These are phyloP conservation scores for Falco rusticolus DNA, from an alignment of 2,797 vertebrate genomes.

Conservation along the genomic window DNA sequence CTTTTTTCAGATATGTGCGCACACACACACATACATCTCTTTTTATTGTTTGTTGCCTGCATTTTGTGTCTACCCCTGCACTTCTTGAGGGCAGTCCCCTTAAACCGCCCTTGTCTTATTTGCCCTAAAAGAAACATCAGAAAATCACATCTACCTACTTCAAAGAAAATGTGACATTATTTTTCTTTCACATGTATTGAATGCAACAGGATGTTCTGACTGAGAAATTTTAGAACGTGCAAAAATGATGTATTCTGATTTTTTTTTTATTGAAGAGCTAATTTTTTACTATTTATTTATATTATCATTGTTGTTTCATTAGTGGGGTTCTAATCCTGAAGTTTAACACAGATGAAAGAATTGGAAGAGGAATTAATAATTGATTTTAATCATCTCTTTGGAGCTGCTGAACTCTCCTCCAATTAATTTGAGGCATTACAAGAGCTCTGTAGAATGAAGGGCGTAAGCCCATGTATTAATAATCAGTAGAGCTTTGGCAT, in stretches of 20 bases:
- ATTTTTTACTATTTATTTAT: not conserved
- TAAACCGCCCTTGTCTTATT: not conserved
- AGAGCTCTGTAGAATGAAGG: slow-evolving; percentile 37
- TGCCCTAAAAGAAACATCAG: not conserved
- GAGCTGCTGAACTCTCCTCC: slow-evolving; percentile 39
- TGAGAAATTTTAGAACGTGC: not conserved
- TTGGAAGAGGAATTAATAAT: slow-evolving; percentile 37
- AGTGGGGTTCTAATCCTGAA: not conserved
- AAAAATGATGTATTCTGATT: not conserved
- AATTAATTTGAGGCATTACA: slow-evolving; percentile 55
- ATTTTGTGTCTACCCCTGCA: not conserved
- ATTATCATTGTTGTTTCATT: not conserved
- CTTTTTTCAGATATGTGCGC: not conserved
- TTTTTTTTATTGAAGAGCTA: not conserved
- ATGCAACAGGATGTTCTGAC: not conserved
- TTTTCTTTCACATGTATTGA: not conserved
- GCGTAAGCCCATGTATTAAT: slow-evolving; percentile 23
- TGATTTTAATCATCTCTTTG: slow-evolving; percentile 49
- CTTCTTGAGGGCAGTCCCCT: not conserved
- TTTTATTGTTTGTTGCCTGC: not conserved
- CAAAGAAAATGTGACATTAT: not conserved
- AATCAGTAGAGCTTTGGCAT: slow-evolving; percentile 15
- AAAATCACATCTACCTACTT: not conserved
- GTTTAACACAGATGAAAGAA: slow-evolving; percentile 1
- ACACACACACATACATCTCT: not conserved